phyloP scores from a whole-genome alignment of 2,888 invertebrate species.

The Litoditis marina region DNA sequence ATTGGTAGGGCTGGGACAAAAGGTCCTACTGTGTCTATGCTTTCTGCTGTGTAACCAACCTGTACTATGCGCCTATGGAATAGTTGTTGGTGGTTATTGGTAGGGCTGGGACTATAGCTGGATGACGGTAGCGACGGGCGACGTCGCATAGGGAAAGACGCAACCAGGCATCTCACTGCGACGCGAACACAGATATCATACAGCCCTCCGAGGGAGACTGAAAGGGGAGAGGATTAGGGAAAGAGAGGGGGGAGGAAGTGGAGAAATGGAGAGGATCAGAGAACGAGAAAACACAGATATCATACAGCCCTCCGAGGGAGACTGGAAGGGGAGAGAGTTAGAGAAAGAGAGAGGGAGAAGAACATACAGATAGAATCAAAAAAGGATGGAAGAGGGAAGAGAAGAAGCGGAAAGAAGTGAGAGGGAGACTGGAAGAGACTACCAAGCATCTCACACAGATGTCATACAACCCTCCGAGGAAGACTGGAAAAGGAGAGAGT shows the following conservation, averaged over 20 bases:
- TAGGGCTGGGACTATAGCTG: too few species aligned
- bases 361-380: too few species aligned
- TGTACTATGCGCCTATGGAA: too few species aligned
- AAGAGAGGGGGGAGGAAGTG: not conserved
- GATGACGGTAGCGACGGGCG: slow-evolving; percentile 24
- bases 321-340: not conserved
- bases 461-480: slow-evolving; percentile 14
- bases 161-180: slow-evolving; percentile 35
- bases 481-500: not conserved
- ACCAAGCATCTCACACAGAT: slow-evolving; percentile 35
- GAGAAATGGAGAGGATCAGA: not conserved
- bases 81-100: too few species aligned
- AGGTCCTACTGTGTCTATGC: too few species aligned
- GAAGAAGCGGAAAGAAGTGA: not conserved
- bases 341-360: too few species aligned
- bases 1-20: too few species aligned
- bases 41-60: too few species aligned
- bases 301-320: slow-evolving; percentile 9
- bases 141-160: slow-evolving; percentile 32
- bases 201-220: slow-evolving; percentile 9
- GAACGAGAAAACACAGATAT: not conserved
- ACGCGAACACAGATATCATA: slow-evolving; percentile 23
- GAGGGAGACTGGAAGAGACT: slow-evolving; percentile 13
- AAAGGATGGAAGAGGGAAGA: too few species aligned
- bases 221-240: not conserved